Evolutionary conservation across 2,113 vertebrate species (phyloP).

Genomic region (Cyrtonyx montezumae): DNA sequence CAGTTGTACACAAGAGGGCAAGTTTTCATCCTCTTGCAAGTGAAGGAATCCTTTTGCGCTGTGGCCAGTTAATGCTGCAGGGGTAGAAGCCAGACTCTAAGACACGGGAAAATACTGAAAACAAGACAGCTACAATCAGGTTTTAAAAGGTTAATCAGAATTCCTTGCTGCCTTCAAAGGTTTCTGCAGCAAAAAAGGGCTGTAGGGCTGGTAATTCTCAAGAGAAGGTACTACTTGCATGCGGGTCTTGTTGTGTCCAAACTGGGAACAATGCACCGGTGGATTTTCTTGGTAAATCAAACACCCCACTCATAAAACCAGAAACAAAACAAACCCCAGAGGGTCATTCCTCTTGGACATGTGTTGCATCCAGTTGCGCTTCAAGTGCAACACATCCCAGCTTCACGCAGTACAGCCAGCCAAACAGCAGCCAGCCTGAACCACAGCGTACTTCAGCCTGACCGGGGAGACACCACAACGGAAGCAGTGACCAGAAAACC

Average conservation of each 20-base stretch:
- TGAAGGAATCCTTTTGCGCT: slow-evolving; percentile 8
- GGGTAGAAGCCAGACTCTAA: not conserved
- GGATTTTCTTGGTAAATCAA: not conserved
- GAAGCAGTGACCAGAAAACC: slow-evolving; percentile 54
- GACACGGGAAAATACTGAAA: not conserved
- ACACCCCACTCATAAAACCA: not conserved
- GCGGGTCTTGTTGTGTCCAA: not conserved
- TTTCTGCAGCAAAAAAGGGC: not conserved
- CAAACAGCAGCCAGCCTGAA: not conserved
- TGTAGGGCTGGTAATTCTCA: not conserved
- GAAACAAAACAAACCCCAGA: not conserved
- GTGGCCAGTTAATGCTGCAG: not conserved
- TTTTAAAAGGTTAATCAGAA: not conserved
- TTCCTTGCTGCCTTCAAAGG: not conserved
- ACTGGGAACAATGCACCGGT: fast-evolving
- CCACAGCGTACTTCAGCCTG: not conserved
- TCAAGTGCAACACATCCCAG: not conserved
- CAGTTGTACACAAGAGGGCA: not conserved
- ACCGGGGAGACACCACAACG: slow-evolving; percentile 38
- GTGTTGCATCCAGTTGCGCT: fast-evolving
- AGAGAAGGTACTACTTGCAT: not conserved
- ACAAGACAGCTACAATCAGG: not conserved
- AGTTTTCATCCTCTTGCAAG: slow-evolving; percentile 27
- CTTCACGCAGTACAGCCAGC: not conserved
- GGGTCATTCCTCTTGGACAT: not conserved